Conservation (phyloP, 2,797 vertebrate genomes). For the Ibycter americanus region DNA sequence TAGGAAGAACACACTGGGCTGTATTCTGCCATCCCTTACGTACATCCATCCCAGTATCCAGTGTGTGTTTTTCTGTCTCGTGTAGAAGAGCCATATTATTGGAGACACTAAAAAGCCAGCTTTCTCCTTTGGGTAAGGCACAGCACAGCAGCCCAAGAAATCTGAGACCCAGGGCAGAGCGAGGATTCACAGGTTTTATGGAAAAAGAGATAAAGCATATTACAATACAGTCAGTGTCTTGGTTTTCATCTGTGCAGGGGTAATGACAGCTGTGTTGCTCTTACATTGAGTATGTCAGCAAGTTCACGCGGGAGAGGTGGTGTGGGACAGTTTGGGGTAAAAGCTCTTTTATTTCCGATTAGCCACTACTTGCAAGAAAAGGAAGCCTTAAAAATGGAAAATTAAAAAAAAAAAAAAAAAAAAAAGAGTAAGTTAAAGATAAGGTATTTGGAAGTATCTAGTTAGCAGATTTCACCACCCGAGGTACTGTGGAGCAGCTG, state of each 20-base stretch:
- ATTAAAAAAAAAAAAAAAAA: too few species aligned
- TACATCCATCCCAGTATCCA: neutral
- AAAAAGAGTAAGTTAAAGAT: neutral
- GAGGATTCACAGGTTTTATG: neutral
- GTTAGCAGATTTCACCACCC: neutral
- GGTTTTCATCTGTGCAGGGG: neutral
- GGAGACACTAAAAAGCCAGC: neutral
- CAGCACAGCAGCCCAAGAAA: neutral
- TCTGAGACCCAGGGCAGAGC: neutral
- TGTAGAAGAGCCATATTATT: neutral
- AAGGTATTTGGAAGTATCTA: neutral
- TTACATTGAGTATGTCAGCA: neutral
- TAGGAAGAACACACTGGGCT: constrained; percentile 47
- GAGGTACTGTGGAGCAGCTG: neutral
- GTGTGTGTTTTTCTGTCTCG: neutral
- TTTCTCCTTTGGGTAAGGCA: neutral
- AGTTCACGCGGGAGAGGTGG: neutral
- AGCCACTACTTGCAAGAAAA: neutral
- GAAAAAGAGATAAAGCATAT: neutral
- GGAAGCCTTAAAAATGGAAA: neutral
- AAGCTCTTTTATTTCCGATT: neutral
- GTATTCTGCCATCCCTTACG: constrained; percentile 43
- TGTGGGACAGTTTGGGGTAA: neutral
- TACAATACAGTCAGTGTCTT: neutral
- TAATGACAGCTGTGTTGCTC: neutral